Conservation (phyloP, 2,888 invertebrate genomes). For the Mesorhabditis belari region DNA sequence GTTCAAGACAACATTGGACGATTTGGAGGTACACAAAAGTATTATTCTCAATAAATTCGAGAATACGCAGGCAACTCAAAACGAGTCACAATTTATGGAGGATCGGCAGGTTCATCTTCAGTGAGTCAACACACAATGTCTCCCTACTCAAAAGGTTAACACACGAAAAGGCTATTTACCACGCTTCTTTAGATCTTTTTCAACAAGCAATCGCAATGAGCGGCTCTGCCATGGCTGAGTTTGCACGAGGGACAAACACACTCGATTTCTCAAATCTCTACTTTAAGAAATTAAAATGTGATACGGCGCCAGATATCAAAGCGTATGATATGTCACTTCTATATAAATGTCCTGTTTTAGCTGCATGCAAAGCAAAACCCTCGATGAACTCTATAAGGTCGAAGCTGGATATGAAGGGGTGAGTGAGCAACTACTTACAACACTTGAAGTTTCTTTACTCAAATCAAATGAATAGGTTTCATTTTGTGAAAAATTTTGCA, state of each 20-base stretch:
- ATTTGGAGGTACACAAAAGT: background rate
- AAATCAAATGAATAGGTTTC: too few relatives aligned
- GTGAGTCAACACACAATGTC: background rate
- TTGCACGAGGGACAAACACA: background rate
- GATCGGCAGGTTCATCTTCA: background rate
- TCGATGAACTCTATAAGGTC: background rate
- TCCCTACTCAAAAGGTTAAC: background rate
- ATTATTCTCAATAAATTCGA: too few relatives aligned
- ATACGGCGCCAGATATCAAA: background rate
- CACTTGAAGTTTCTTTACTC: too few relatives aligned
- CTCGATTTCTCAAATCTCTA: background rate
- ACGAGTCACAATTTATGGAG: background rate
- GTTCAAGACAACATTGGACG: background rate
- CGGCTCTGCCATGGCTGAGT: background rate
- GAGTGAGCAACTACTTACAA: too few relatives aligned
- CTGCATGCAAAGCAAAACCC: background rate
- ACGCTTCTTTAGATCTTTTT: background rate
- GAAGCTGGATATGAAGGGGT: background rate
- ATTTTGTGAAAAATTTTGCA: too few relatives aligned
- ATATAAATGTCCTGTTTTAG: background rate
- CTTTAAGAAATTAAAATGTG: background rate
- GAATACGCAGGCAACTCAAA: background rate
- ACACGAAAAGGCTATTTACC: background rate
- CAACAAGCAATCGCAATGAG: background rate
- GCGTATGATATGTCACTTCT: background rate